These are phyloP conservation scores for Tetragonula clypearis DNA, from an alignment of 1,140 invertebrate genomes.

Conservation along the genomic window DNA sequence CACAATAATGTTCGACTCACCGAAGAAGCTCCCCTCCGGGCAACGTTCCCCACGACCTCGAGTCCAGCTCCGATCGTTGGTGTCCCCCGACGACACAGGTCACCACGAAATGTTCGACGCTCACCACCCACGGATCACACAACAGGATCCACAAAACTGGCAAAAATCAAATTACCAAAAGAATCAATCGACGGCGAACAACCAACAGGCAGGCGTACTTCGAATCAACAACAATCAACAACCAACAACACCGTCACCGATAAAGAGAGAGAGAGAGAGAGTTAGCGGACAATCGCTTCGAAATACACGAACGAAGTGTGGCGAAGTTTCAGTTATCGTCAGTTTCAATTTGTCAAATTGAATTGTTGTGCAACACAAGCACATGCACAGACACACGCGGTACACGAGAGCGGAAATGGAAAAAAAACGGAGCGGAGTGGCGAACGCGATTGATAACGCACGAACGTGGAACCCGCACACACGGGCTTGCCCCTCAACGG, in stretches of 20 bases:
- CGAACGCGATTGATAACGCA: neutral
- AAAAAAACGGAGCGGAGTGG: neutral
- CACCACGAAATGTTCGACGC: constrained; percentile 12
- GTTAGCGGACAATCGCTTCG: too few relatives aligned
- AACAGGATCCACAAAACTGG: neutral
- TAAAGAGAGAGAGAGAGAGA: too few relatives aligned
- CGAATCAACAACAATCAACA: neutral
- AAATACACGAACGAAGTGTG: too few relatives aligned
- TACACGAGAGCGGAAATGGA: neutral
- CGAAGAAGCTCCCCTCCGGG: constrained; percentile 9
- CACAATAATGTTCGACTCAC: neutral
- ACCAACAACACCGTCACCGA: constrained; percentile 15
- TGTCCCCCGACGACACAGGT: neutral
- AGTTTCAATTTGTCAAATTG: neutral
- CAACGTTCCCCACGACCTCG: neutral
- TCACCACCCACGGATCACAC: neutral
- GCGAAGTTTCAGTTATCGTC: neutral
- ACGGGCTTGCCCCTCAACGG: neutral
- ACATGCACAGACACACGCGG: neutral
- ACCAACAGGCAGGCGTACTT: neutral
- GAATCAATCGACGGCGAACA: neutral
- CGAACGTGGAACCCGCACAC: neutral
- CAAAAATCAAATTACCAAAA: neutral
- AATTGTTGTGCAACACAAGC: too few relatives aligned
- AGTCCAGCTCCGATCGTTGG: neutral